A percentile compares a stretch with the other conserved stretches of the same genome.
Evolutionary conservation across 2,888 invertebrate genomes (phyloP).

Genomic region (Theretra japonica): DNA sequence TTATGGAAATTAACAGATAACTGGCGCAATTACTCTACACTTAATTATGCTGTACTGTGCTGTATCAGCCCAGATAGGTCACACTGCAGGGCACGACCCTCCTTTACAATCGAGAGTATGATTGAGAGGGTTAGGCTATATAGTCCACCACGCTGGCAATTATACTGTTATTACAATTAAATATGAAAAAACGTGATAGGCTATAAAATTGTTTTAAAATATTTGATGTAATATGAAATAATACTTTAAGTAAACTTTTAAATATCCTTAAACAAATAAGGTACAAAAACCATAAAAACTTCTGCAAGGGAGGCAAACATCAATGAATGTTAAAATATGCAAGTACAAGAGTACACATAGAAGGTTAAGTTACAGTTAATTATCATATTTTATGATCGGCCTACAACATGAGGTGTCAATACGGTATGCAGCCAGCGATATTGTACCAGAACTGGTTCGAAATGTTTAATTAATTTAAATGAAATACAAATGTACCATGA

Average conservation of each 20-base stretch:
- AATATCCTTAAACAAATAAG: not conserved
- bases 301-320: not conserved
- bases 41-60: too few relatives aligned
- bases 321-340: not conserved
- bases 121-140: too few relatives aligned
- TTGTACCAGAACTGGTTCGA: slow-evolving; percentile 20
- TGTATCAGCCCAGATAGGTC: too few relatives aligned
- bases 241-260: not conserved
- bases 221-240: not conserved
- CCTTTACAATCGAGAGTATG: too few relatives aligned
- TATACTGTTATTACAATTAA: too few relatives aligned
- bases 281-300: not conserved
- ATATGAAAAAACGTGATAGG: not conserved
- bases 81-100: too few relatives aligned
- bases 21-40: too few relatives aligned
- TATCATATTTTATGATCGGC: slow-evolving; percentile 17
- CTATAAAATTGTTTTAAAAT: too few relatives aligned
- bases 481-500: not conserved
- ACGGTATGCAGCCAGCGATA: slow-evolving; percentile 20
- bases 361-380: slow-evolving; percentile 24
- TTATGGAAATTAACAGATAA: too few relatives aligned
- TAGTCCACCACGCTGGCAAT: too few relatives aligned
- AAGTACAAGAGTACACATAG: slow-evolving; percentile 10
- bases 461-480: slow-evolving; percentile 25
- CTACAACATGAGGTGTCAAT: slow-evolving; percentile 19